Base-by-base conservation (phyloP, 37 sponge, comb jelly and placozoan genomes). In the Corticium candelabrum region DNA sequence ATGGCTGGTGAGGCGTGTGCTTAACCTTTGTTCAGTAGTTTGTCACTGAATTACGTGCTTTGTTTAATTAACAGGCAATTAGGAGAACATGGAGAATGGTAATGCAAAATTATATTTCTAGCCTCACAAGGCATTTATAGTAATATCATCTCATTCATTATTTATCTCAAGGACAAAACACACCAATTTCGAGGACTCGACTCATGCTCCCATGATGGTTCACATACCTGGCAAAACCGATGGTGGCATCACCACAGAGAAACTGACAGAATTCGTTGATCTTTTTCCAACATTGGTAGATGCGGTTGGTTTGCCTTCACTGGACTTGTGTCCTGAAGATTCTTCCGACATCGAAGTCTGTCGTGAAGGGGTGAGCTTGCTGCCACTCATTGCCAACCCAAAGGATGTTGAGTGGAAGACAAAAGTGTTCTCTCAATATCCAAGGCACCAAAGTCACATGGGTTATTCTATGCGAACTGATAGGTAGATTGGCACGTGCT, bases 1-100 rank as follows among this genome's bases (percentile, higher is more conserved):
- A 86, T 74, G 87, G 87, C 68, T 82, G 79, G 79, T 77, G 77
- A 50, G n/a, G n/a, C n/a, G n/a, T n/a, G n/a, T n/a, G n/a, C n/a
- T n/a, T n/a, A n/a, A n/a, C n/a, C n/a, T n/a, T n/a, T n/a, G n/a
- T n/a, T n/a, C n/a, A n/a, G n/a, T n/a, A n/a, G n/a, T n/a, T n/a
- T n/a, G n/a, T n/a, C n/a, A n/a, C n/a, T n/a, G n/a, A n/a, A n/a
- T n/a, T n/a, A n/a, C n/a, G n/a, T n/a, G n/a, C n/a, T n/a, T n/a
- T n/a, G n/a, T n/a, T n/a, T n/a, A n/a, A n/a, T n/a, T n/a, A n/a
- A n/a, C n/a, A n/a, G n/a, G n/a, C 56, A 43, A 11, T 11, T 43
- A 43, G 56, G 56, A n/a, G 73, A 70, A 29, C 73, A n/a, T 7
- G 73, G 73, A 4, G 73, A 70, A 15, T 70, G 73, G 73, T 50